Percentiles rank a stretch among this genome's conserved stretches.
These are phyloP conservation scores for Psilanteris sp. DNA, from an alignment of 1,140 invertebrate species.

Conservation along the genomic window DNA sequence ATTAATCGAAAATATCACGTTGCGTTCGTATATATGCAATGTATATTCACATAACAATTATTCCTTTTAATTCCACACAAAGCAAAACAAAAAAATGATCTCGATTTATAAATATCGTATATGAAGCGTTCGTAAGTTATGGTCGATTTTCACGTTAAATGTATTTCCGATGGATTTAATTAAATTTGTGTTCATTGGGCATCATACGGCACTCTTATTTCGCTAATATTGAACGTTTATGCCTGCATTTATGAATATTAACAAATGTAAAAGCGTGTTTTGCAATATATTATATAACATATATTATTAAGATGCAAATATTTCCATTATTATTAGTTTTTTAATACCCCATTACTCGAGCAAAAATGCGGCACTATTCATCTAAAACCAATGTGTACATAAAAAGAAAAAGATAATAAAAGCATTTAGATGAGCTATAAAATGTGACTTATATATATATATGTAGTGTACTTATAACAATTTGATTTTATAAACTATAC, in stretches of 20 bases:
- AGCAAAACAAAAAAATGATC: constrained; percentile 43
- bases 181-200: constrained; percentile 9
- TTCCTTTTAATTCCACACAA: constrained; percentile 50
- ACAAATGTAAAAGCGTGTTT: neutral
- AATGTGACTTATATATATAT: no score
- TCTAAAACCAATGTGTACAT: no score
- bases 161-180: constrained; percentile 7
- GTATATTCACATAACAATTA: constrained; percentile 61
- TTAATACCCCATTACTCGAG: no score
- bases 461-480: no score
- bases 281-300: no score
- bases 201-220: neutral
- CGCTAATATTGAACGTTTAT: neutral
- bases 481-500: no score
- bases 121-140: constrained; percentile 19
- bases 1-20: constrained; percentile 65
- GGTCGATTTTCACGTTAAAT: constrained; percentile 22
- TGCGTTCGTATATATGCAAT: constrained; percentile 49
- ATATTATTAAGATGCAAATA: no score
- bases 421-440: no score
- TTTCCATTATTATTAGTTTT: no score
- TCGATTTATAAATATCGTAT: constrained; percentile 40
- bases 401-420: no score
- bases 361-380: no score
- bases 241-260: neutral